Percentiles rank a stretch among this genome's conserved stretches.
phyloP scores from a whole-genome alignment of 2,888 invertebrate species.

The Gisinianus flammeolus region DNA sequence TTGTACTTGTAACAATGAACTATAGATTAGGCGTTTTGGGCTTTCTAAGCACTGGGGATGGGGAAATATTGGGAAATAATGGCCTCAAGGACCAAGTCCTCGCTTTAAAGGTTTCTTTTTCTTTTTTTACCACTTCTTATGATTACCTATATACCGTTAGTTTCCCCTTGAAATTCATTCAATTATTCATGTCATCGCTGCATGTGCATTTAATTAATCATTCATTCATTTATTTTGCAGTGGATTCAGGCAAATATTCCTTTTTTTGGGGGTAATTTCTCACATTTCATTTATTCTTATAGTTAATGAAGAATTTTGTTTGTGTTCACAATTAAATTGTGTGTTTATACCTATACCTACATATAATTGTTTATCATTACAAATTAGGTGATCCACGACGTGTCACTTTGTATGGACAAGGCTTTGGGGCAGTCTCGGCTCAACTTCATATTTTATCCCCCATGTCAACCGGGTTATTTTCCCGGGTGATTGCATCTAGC shows the following conservation, averaged over 20 bases:
- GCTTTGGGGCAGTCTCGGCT: constrained; percentile 26
- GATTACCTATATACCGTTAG: too few relatives aligned
- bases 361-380: too few relatives aligned
- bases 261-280: constrained; percentile 41
- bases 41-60: constrained; percentile 55
- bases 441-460: constrained; percentile 38
- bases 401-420: constrained; percentile 45
- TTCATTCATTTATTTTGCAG: not conserved
- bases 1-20: not conserved
- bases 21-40: constrained; percentile 29
- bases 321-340: too few relatives aligned
- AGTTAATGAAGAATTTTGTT: too few relatives aligned
- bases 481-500: constrained; percentile 17
- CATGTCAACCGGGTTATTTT: constrained; percentile 34
- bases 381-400: constrained; percentile 45
- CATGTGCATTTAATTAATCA: too few relatives aligned
- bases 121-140: too few relatives aligned
- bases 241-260: constrained; percentile 41
- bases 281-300: too few relatives aligned
- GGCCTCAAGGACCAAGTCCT: constrained; percentile 47
- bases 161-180: too few relatives aligned
- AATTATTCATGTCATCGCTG: too few relatives aligned
- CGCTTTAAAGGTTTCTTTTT: constrained; percentile 44
- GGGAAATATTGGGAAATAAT: constrained; percentile 46
- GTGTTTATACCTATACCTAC: too few relatives aligned